Conservation (phyloP, 2,113 vertebrate genomes). For the Chionodraco myersi region DNA sequence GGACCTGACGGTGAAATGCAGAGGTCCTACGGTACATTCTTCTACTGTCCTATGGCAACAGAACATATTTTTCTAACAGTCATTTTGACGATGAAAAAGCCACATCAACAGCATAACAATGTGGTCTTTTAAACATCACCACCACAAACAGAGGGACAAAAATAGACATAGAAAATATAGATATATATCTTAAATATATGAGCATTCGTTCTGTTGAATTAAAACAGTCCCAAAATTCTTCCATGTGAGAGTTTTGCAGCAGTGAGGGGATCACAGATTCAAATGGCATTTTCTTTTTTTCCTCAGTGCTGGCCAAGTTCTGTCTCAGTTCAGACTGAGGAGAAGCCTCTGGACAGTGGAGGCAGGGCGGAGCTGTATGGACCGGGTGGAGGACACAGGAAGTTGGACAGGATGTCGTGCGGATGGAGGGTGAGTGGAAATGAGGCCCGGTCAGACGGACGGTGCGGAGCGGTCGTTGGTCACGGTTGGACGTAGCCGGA, state of each 20-base stretch:
- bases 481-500: conserved; percentile 94
- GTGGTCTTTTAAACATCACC: conserved; percentile 48
- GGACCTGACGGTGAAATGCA: conserved; percentile 52
- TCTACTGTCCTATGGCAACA: conserved; percentile 71
- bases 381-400: conserved; percentile 7
- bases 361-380: background rate
- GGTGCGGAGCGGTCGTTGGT: conserved; percentile 97
- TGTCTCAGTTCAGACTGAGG: conserved; percentile 6
- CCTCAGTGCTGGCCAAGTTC: conserved; percentile 33
- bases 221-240: conserved; percentile 55
- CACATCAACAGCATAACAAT: conserved; percentile 35
- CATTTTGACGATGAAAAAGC: conserved; percentile 38
- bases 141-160: conserved; percentile 55
- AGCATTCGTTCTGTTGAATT: conserved; percentile 58
- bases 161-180: conserved; percentile 52
- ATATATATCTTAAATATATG: conserved; percentile 59
- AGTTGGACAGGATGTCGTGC: background rate
- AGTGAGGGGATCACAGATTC: conserved; percentile 32
- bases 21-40: conserved; percentile 58
- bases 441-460: conserved; percentile 79
- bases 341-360: conserved; percentile 17
- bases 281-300: conserved; percentile 43
- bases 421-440: background rate
- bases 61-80: conserved; percentile 45
- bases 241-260: conserved; percentile 39